Evolutionary conservation across 2,113 vertebrate species (phyloP).

Genomic region (Parotia lawesii): DNA sequence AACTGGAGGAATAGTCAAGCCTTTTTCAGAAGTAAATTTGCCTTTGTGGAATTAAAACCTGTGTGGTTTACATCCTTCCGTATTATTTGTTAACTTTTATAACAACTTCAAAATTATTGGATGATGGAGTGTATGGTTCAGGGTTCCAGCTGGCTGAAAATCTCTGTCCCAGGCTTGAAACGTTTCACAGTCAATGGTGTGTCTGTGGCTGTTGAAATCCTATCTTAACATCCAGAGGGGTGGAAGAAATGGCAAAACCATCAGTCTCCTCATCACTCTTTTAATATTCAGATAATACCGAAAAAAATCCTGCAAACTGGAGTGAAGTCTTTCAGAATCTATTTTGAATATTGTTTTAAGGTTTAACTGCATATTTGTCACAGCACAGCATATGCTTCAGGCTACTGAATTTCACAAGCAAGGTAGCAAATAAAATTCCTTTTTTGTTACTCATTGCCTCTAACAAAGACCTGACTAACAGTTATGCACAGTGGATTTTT

Average conservation of each 20-base stretch:
- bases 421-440: background rate
- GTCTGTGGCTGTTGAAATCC: background rate
- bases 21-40: background rate
- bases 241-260: background rate
- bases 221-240: background rate
- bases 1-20: background rate
- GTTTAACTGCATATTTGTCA: background rate
- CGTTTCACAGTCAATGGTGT: background rate
- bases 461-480: background rate
- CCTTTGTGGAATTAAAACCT: background rate
- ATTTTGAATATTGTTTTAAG: background rate
- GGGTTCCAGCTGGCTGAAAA: background rate
- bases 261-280: background rate
- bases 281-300: background rate
- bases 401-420: background rate
- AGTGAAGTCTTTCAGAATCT: background rate
- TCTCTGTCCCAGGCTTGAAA: background rate
- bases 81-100: background rate
- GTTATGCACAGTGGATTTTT: background rate
- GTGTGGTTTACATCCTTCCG: background rate
- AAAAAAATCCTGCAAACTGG: background rate
- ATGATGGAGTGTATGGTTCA: background rate
- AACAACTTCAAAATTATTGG: background rate
- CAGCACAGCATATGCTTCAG: background rate
- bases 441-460: background rate